Percentiles rank a stretch among this genome's conserved stretches.
Evolutionary conservation across 2,797 vertebrate species (phyloP).

Genomic region (Xiphorhynchus erythropygius): DNA sequence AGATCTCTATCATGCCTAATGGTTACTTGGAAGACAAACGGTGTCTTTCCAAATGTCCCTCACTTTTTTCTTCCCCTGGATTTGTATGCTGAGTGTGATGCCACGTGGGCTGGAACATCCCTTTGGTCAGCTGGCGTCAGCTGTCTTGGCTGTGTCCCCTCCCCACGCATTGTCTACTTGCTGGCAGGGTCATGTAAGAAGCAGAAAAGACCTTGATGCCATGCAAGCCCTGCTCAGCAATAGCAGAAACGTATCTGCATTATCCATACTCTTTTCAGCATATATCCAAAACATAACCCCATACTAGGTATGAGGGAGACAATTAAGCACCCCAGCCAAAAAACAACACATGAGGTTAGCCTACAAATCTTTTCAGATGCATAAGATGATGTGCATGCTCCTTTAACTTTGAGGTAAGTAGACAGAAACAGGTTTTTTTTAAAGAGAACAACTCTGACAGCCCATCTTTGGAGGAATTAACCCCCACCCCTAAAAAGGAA

Average conservation of each 20-base stretch:
- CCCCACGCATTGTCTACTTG: too few species aligned
- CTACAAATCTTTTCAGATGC: neutral
- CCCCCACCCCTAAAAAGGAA: neutral
- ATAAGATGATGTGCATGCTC: neutral
- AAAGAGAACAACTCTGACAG: neutral
- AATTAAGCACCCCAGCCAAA: neutral
- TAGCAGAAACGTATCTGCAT: neutral
- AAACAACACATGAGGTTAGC: neutral
- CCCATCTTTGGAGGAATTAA: neutral
- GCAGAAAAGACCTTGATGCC: neutral
- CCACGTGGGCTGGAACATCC: neutral
- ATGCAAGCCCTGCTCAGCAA: neutral
- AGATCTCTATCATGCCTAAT: neutral
- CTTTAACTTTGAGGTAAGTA: neutral
- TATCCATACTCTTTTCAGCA: neutral
- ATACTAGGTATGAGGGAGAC: neutral
- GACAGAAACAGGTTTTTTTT: neutral
- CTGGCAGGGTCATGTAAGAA: neutral
- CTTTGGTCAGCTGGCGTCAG: neutral
- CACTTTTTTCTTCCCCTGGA: neutral
- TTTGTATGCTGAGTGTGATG: neutral
- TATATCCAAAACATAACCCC: neutral
- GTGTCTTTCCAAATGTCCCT: neutral
- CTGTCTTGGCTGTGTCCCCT: neutral
- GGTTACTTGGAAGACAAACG: rapidly evolving